Percentiles rank a stretch among this genome's conserved stretches.
Evolutionary conservation across 2,888 invertebrate species (phyloP).

Genomic region (Acrocera orbiculus): DNA sequence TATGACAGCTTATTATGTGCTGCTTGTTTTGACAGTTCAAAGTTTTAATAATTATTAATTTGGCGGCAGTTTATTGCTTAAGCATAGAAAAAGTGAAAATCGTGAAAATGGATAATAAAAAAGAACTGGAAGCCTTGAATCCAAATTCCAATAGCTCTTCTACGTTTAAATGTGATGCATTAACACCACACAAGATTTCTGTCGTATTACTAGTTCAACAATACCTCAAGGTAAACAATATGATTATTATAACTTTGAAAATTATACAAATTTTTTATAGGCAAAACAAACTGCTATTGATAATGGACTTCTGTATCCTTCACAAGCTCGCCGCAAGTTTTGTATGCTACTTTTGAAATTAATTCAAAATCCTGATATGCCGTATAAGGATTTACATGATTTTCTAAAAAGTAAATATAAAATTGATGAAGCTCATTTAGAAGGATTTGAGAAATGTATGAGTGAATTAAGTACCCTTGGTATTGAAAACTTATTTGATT

Average conservation of each 20-base stretch:
- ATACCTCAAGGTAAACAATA: slow-evolving; percentile 41
- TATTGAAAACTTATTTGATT: slow-evolving; percentile 47
- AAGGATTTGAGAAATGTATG: slow-evolving; percentile 40
- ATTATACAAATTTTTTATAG: slow-evolving; percentile 12
- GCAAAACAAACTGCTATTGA: slow-evolving; percentile 20
- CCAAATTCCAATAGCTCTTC: slow-evolving; percentile 18
- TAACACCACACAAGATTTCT: slow-evolving; percentile 67
- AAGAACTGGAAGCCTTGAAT: slow-evolving; percentile 24
- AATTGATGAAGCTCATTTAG: slow-evolving; percentile 24
- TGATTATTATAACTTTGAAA: slow-evolving; percentile 15
- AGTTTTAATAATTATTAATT: too few relatives aligned
- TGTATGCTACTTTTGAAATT: slow-evolving; percentile 63
- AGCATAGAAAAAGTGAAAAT: too few relatives aligned
- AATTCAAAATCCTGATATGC: slow-evolving; percentile 63
- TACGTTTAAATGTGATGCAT: slow-evolving; percentile 28
- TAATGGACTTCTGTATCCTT: slow-evolving; percentile 21
- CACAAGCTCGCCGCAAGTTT: slow-evolving; percentile 55
- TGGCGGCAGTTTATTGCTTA: too few relatives aligned
- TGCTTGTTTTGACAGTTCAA: too few relatives aligned
- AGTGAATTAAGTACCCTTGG: slow-evolving; percentile 32
- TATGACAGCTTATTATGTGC: too few relatives aligned
- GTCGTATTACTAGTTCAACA: slow-evolving; percentile 58
- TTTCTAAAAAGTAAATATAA: slow-evolving; percentile 34
- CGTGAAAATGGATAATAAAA: background rate
- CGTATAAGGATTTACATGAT: slow-evolving; percentile 45